Evolutionary conservation across 2,797 vertebrate genomes (phyloP), one percentile per base, ranked within the genome.

Genomic region (Enteromius argenteus): DNA sequence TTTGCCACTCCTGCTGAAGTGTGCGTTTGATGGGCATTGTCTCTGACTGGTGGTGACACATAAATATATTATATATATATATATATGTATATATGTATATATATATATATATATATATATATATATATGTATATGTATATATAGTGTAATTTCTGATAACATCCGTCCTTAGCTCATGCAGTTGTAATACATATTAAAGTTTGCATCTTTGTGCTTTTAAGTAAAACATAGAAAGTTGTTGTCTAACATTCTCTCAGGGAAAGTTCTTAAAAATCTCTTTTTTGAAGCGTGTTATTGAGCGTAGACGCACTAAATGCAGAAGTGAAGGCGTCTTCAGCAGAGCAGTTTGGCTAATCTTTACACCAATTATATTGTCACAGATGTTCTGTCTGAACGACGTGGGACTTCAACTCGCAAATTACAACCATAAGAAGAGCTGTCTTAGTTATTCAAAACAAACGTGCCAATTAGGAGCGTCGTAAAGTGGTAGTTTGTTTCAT

Each of bases 291-390:
- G 37, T 19, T 27, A 44, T 58, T 81, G n/a, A 72, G n/a, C 13
- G 15, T 30, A 58, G 64, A 37, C 1, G 0, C 14, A 51, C 10
- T 51, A 9, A 66, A 80, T 80, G 64, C n/a, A 42, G 64, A 80
- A 80, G 78, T 79, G 78, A 80, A 53, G 15, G 66, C 0, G 13
- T 19, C 44, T 62, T 76, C 39, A n/a, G 14, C 13, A 49, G 30
- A 4, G 14, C 27, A n/a, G 13, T 58, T 80, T 46, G 46, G 17
- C 17, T 79, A n/a, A 79, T 46, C 79, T 71, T 81, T 81, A 14
- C 58, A 64, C 39, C 71, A 67, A 84, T 84, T 84, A 68, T 69
- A n/a, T 66, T 83, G 71, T 75, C 81, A 83, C 56, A 74, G 58
- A 66, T 68, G 73, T 56, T 76, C 17, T 56, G 15, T 82, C 58